Base-by-base conservation (phyloP, 2,797 vertebrate species). In the Molossus molossus region DNA sequence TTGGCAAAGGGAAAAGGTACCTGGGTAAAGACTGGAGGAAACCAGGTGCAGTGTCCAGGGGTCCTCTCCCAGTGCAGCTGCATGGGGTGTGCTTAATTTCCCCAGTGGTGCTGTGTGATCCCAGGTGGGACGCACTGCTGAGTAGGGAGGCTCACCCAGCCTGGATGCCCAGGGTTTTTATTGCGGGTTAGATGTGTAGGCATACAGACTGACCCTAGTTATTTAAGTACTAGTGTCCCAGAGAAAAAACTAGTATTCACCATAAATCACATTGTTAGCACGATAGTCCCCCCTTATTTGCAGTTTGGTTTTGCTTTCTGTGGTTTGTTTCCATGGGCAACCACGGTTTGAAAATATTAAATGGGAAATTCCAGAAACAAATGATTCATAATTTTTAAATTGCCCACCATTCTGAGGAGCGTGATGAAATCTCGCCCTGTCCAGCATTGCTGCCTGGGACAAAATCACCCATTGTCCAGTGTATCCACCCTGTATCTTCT, bases 401-500 rank as follows among this genome's bases (percentile, higher is more conserved):
- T 1, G 3, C 10, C 3, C 12, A 20, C 29, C 29, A 11, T 57
- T 33, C 75, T 23, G 18, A 13, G 75, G 9, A 55, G 75, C 3
- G 1, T 21, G 29, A 23, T 21, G 29, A 55, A 12, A 8, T 21
- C 75, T 33, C 10, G 3, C 50, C 7, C 18, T 12, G 5, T 53
- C 27, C 5, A 2, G 5, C 17, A 12, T 9, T 33, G 29, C 50
- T 1, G 10, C 27, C 50, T 3, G 5, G 75, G 75, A 55, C 29
- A 11, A 29, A 18, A 21, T 12, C 17, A 15, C 29, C 27, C 75
- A 33, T 15, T 50, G 50, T 53, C 27, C 48, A 53, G 45, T 8
- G 9, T 53, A 10, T 18, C 9, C 4, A 14, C 37, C 11, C 25
- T 29, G 14, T 17, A 9, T 4, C 2, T 3, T 0, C 4, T 50